phyloP scores from a whole-genome alignment of 2,888 invertebrate genomes.

The Drosophila aldrichi region DNA sequence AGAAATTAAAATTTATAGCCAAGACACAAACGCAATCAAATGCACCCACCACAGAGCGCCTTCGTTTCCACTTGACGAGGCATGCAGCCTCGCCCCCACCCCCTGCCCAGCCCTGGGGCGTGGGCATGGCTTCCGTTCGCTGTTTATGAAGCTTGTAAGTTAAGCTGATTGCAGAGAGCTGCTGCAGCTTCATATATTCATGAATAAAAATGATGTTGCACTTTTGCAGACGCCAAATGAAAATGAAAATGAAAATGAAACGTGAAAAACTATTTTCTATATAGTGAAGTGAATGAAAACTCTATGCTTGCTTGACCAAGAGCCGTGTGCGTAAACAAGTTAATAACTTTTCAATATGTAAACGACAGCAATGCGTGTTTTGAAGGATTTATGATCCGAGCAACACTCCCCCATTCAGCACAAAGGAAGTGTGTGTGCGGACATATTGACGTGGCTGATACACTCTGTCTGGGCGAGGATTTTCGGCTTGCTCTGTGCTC shows the following conservation, averaged over 20 bases:
- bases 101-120: background rate
- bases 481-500: slow-evolving; percentile 11
- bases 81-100: slow-evolving; percentile 23
- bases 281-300: background rate
- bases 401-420: slow-evolving; percentile 43
- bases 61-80: slow-evolving; percentile 35
- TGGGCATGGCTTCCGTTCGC: slow-evolving; percentile 33
- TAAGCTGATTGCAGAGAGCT: slow-evolving; percentile 68
- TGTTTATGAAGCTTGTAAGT: slow-evolving; percentile 71
- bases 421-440: slow-evolving; percentile 49
- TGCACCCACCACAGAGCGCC: slow-evolving; percentile 37
- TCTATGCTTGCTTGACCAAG: background rate
- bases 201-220: slow-evolving; percentile 66
- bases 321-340: slow-evolving; percentile 20
- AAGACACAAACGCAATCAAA: slow-evolving; percentile 75
- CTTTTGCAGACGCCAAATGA: slow-evolving; percentile 24
- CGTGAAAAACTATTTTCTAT: slow-evolving; percentile 16
- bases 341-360: slow-evolving; percentile 53
- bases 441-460: slow-evolving; percentile 67
- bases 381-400: slow-evolving; percentile 68
- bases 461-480: slow-evolving; percentile 33
- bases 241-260: slow-evolving; percentile 36
- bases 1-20: slow-evolving; percentile 73
- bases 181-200: slow-evolving; percentile 53
- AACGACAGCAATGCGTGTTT: slow-evolving; percentile 41